Conservation (phyloP, 2,888 invertebrate genomes). For the Hemistola chrysoprasaria region DNA sequence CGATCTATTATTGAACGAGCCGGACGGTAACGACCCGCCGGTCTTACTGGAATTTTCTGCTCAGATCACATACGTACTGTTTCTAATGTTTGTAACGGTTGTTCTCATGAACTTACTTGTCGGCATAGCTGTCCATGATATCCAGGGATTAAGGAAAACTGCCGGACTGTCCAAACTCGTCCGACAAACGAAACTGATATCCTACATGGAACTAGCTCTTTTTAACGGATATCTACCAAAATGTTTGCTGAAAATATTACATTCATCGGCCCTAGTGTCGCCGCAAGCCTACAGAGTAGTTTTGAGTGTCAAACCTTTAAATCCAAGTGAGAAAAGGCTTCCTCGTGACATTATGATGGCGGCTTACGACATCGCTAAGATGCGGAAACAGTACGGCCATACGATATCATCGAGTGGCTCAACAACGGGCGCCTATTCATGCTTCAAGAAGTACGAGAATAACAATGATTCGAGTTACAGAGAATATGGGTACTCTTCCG, state of each 20-base stretch:
- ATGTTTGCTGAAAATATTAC: constrained; percentile 87
- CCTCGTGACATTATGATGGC: constrained; percentile 90
- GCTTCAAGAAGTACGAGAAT: constrained; percentile 85
- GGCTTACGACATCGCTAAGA: constrained; percentile 90
- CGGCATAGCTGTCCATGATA: constrained; percentile 94
- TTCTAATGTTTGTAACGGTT: constrained; percentile 91
- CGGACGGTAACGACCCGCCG: constrained; percentile 89
- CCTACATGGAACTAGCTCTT: constrained; percentile 91
- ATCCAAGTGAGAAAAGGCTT: constrained; percentile 90
- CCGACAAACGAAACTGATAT: constrained; percentile 92
- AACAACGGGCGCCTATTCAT: constrained; percentile 83
- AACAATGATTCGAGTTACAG: constrained; percentile 78
- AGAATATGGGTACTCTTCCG: constrained; percentile 79
- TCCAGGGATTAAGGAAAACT: constrained; percentile 92
- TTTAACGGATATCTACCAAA: constrained; percentile 91
- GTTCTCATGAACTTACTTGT: constrained; percentile 93
- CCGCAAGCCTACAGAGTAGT: constrained; percentile 92
- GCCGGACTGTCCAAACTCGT: constrained; percentile 92
- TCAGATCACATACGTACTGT: constrained; percentile 90
- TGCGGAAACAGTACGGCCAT: constrained; percentile 86
- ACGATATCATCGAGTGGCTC: constrained; percentile 86
- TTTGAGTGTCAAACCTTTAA: constrained; percentile 90
- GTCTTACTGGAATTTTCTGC: constrained; percentile 90
- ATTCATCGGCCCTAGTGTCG: constrained; percentile 90
- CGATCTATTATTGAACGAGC: constrained; percentile 88